Evolutionary conservation across 2,113 vertebrate genomes (phyloP).

Genomic region (Natator depressus): DNA sequence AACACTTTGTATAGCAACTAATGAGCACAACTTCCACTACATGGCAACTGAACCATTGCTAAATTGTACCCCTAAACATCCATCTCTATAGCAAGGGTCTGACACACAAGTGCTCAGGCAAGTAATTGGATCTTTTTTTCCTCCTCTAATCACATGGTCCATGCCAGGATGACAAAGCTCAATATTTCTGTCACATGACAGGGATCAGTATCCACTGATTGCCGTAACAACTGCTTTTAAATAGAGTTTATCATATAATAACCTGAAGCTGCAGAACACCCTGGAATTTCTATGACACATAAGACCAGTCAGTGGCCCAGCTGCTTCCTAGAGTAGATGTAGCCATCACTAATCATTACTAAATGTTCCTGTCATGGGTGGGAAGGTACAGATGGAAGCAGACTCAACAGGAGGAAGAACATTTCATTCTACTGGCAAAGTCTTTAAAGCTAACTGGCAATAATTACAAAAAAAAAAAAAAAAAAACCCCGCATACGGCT

Average conservation of each 20-base stretch:
- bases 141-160: not conserved
- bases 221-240: not conserved
- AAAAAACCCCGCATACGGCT: not conserved
- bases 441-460: conserved; percentile 56
- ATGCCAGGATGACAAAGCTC: not conserved
- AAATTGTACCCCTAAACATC: not conserved
- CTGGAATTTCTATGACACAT: not conserved
- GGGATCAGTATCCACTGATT: not conserved
- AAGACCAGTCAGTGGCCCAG: rapidly evolving
- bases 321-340: conserved; percentile 44
- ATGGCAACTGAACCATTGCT: not conserved
- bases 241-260: not conserved
- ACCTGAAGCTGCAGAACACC: not conserved
- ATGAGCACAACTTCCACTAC: not conserved
- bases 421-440: conserved; percentile 56
- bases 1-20: not conserved
- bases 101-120: not conserved
- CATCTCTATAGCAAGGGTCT: not conserved
- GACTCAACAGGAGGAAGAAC: conserved; percentile 64
- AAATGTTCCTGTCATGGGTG: conserved; percentile 39
- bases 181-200: not conserved
- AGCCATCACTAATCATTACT: not conserved
- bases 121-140: not conserved
- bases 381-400: conserved; percentile 59
- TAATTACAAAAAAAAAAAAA: conserved; percentile 60